phyloP scores from a whole-genome alignment of 2,888 invertebrate species.

The Yponomeuta evonymella region DNA sequence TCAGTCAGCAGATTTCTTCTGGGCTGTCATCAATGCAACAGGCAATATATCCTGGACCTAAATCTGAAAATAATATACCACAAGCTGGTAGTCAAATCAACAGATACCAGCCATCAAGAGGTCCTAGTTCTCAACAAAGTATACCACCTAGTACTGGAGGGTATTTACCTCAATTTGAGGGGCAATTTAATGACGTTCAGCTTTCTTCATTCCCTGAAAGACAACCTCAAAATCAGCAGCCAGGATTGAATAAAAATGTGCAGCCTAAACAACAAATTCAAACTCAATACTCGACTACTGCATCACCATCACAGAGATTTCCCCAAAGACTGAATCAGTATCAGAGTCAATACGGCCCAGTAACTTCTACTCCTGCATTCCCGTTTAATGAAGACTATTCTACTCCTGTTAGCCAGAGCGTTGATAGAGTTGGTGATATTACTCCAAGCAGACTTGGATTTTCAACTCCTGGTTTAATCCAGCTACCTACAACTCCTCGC shows the following conservation, averaged over 20 bases:
- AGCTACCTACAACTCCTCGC: background rate
- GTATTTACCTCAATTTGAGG: background rate
- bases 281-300: background rate
- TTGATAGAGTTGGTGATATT: background rate
- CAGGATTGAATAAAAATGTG: background rate
- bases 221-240: background rate
- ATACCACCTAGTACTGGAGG: background rate
- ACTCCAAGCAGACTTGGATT: background rate
- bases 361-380: background rate
- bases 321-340: background rate
- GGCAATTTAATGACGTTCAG: conserved; percentile 4
- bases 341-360: background rate
- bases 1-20: background rate
- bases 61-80: background rate
- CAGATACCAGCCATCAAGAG: background rate
- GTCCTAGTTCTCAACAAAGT: background rate
- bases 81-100: background rate
- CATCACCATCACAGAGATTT: background rate
- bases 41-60: background rate
- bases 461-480: background rate
- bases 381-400: background rate
- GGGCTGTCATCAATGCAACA: background rate
- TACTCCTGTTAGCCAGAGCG: background rate
- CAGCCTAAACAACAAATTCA: background rate
- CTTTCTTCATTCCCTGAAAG: background rate